Base-by-base conservation (phyloP, 1,140 invertebrate species). In the Dendrolimus kikuchii region DNA sequence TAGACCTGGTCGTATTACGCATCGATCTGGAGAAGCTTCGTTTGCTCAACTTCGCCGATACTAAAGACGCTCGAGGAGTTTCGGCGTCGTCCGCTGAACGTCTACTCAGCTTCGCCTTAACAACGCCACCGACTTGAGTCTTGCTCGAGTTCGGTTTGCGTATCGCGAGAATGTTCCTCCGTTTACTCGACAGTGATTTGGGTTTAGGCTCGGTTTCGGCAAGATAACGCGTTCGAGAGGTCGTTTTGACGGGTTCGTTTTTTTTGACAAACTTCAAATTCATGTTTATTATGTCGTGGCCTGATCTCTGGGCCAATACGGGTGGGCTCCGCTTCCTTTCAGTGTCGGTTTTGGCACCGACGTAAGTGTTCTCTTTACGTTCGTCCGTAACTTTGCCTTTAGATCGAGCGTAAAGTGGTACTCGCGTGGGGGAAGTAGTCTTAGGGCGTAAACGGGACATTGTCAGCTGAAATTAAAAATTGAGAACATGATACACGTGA, bases 351-450 rank as follows among this genome's bases (percentile, higher is more conserved):
- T 81, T 83, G 39, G 72, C 77, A 10, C 68, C 79, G 5, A 56
- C 70, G 64, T 81, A 86, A 4, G 83, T 68, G 73, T 86, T 86
- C 55, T 86, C 83, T 52, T 86, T 86, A 40, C 81, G 69, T 51
- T 86, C 83, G 51, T 78, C 78, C 1, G 68, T 77, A 37, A 75
- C 74, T 47, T 85, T 86, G 5, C 55, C 67, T 53, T 84, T 84
- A 48, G 80, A 73, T 23, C 83, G 74, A 5, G 74, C 68, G 67
- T 71, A 86, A 5, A 79, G 60, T 37, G 81, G 80, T 61, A 71
- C 60, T 5, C 83, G 62, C 5, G 67, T 61, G 9, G 83, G 81
- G 0, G 83, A 84, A 38, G 69, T 43, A 36, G 78, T 75, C 62
- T 86, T 86, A 7, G 83, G 73, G 5, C 80, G 74, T 46, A 86